Conservation (phyloP, 1,140 invertebrate genomes). For the Drosophila kanapiae region DNA sequence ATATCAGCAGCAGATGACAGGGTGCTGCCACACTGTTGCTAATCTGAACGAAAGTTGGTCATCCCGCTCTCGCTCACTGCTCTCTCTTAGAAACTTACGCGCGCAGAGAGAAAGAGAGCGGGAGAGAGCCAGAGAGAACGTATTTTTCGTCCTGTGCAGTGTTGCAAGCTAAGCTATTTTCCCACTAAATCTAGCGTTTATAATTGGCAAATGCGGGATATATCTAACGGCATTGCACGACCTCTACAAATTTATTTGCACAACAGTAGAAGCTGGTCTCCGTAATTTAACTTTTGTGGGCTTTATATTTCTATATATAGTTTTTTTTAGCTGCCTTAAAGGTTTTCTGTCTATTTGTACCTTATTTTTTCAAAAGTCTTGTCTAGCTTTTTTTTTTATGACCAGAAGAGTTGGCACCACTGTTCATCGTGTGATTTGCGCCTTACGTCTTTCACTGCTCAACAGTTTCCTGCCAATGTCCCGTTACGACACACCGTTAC, state of each 20-base stretch:
- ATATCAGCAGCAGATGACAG: background rate
- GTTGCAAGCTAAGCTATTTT: too few relatives aligned
- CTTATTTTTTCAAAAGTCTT: too few relatives aligned
- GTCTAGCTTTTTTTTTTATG: too few relatives aligned
- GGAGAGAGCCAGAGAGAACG: background rate
- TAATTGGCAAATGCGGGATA: too few relatives aligned
- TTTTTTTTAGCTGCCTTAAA: too few relatives aligned
- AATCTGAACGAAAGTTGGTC: background rate
- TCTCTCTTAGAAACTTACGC: background rate
- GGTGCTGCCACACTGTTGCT: background rate
- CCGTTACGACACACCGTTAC: constrained; percentile 63
- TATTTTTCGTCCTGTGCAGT: constrained; percentile 22
- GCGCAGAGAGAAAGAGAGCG: background rate
- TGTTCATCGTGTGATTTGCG: constrained; percentile 26
- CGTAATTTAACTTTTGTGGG: too few relatives aligned
- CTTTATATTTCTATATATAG: too few relatives aligned
- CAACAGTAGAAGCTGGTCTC: too few relatives aligned
- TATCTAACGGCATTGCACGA: too few relatives aligned
- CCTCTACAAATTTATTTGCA: too few relatives aligned
- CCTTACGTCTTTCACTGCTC: constrained; percentile 50
- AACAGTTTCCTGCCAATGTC: constrained; percentile 73
- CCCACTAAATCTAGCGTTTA: too few relatives aligned
- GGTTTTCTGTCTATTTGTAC: too few relatives aligned
- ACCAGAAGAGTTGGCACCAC: background rate
- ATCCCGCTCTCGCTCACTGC: background rate